Evolutionary conservation across 2,797 vertebrate genomes (phyloP), one percentile per base, ranked within the genome.

Genomic region (Otus scops): DNA sequence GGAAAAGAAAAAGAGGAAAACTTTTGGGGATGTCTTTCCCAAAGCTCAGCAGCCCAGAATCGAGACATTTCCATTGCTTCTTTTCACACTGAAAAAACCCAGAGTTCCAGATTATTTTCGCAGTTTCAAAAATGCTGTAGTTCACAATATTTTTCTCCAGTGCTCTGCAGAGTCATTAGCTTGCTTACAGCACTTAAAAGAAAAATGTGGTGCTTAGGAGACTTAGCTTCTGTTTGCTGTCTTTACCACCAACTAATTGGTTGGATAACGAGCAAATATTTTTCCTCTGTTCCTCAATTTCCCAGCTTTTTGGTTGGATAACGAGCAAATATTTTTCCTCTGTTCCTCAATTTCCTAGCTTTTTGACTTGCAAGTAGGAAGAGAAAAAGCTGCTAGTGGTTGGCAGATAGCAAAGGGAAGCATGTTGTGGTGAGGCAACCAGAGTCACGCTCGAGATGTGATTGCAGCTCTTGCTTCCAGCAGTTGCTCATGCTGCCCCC

Each of bases 191-290:
- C 78, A 91, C 92, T 96, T 88, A 70, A 94, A 93, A 95, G 90
- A 67, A 81, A 96, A 94, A 93, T 30, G 86, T 77, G 91, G 68
- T 56, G 89, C 78, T 95, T 91, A 24, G 34, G 93, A 95, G 92
- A 82, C 93, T 69, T 53, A 30, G 21, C 93, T 95, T 91, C 92
- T 96, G 92, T 92, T 93, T 82, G 86, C 95, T 92, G 88, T 93
- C 93, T 94, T 85, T 93, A 82, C 94, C 77, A 87, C 74, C 91
- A 87, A 59, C 92, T 89, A 92, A 94, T 93, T 95, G 95, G 75
- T 96, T 77, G 89, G 92, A 69, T 94, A 95, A 92, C 57, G 63
- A 93, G 94, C 88, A 90, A 95, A 94, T 95, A 84, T 94, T 95
- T 95, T 88, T 90, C 88, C 89, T 95, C 73, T 88, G 71, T 95